Evolutionary conservation across 64 coral and sea anemone species (phyloP).

Genomic region (Actinia tenebrosa): DNA sequence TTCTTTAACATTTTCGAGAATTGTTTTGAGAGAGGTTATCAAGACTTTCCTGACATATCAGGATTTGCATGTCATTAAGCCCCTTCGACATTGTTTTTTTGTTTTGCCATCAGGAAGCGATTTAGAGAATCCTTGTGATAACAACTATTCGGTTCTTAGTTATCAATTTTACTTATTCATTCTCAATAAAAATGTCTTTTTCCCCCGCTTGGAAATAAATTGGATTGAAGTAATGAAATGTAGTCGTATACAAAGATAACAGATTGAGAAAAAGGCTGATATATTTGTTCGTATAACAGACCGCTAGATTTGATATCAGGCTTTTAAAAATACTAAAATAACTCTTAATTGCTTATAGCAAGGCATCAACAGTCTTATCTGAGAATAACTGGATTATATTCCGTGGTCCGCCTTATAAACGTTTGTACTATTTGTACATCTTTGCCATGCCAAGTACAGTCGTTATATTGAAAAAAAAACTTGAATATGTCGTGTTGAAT

Average conservation of each 20-base stretch:
- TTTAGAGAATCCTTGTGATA: not conserved
- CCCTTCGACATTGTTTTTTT: not conserved
- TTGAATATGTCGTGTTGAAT: not conserved
- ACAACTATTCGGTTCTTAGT: not conserved
- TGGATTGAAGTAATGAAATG: not conserved
- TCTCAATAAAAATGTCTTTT: not conserved
- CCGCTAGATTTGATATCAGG: not conserved
- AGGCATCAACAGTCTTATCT: not conserved
- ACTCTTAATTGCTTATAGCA: not conserved
- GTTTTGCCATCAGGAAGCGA: slow-evolving; percentile 1
- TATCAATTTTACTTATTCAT: not conserved
- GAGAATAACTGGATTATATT: not conserved
- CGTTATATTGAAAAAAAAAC: not conserved
- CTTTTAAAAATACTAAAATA: not conserved
- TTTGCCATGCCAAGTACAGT: not conserved
- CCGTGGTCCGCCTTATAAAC: not conserved
- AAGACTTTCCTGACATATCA: slow-evolving; percentile 3
- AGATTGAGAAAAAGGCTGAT: not conserved
- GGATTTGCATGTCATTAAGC: slow-evolving; percentile 17
- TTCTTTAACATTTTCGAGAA: slow-evolving; percentile 4
- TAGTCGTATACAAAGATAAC: not conserved
- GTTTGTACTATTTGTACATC: not conserved
- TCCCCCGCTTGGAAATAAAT: not conserved
- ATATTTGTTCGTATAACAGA: too few relatives aligned
- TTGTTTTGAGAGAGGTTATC: slow-evolving; percentile 14